Evolutionary conservation across 2,113 vertebrate species (phyloP), one percentile per base, ranked within the genome.

Genomic region (Semnornis frantzii): DNA sequence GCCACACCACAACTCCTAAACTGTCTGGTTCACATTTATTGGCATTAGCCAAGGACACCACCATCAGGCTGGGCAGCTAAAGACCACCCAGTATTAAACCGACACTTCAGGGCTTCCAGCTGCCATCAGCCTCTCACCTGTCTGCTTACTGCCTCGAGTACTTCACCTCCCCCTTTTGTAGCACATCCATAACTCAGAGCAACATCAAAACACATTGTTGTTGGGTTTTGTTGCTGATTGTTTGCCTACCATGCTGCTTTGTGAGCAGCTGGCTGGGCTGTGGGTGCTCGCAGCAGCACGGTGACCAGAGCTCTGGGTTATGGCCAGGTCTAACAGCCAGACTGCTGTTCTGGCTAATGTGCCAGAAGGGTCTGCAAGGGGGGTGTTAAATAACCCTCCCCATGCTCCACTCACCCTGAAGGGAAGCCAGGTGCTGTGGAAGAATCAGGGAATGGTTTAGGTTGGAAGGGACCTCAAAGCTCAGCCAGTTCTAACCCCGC

Each of bases 301-400:
- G 73, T 44, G 82, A 69, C 23, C 4, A 86, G 82, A 77, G 79
- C 52, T 72, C 1, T 94, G 93, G 94, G 82, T 90, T 81, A 83
- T 20, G 14, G 87, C 90, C 96, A 90, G 94, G 37, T 39, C 37
- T 39, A 39, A 39, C 37, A 39, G 37, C 37, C 37, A 39, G 37
- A 11, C 37, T 39, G 37, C 37, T 39, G 37, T 11, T 39, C 37
- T 39, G 37, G 11, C 37, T 39, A 39, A 10, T 88, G 82, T 5
- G 9, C 69, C n/a, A 46, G 82, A 88, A 94, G 70, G 39, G 58
- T 94, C 95, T 94, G 92, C 87, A 94, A 90, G 37, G 92, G 85
- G 80, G 82, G 91, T 97, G 94, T 95, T 94, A 95, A 97, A 94
- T 92, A 97, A 94, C 92, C 85, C 76, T 91, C 80, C 75, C 46